Evolutionary conservation across 1,140 invertebrate genomes (phyloP).

Genomic region (Neodiprion fabricii): DNA sequence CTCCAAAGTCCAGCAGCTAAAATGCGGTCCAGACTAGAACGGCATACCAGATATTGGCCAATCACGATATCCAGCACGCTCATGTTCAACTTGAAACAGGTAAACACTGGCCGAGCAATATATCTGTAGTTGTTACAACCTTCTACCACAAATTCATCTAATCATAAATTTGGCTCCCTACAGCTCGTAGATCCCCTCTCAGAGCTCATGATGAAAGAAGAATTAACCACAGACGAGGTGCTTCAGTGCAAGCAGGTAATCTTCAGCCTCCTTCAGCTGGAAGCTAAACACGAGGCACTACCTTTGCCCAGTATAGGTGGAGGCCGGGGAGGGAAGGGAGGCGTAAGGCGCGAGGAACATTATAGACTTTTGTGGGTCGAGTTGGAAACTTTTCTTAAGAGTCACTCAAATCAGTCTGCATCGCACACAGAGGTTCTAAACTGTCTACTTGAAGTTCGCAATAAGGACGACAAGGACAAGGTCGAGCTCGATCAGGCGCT

Average conservation of each 20-base stretch:
- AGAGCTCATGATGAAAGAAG: constrained; percentile 81
- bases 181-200: constrained; percentile 84
- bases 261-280: constrained; percentile 80
- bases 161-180: constrained; percentile 34
- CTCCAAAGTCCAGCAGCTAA: constrained; percentile 63
- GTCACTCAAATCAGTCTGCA: constrained; percentile 70
- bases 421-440: constrained; percentile 81
- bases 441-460: constrained; percentile 83
- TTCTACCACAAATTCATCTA: constrained; percentile 15
- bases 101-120: constrained; percentile 55
- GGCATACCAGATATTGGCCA: constrained; percentile 91
- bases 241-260: constrained; percentile 89
- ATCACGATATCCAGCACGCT: constrained; percentile 89
- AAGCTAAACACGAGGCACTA: constrained; percentile 83
- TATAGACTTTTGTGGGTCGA: constrained; percentile 91
- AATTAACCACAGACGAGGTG: constrained; percentile 84
- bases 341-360: constrained; percentile 81
- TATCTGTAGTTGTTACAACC: constrained; percentile 13
- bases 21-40: constrained; percentile 73
- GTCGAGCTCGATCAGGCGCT: constrained; percentile 69
- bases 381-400: constrained; percentile 82
- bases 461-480: constrained; percentile 68
- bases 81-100: constrained; percentile 86
- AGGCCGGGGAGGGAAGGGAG: constrained; percentile 64
- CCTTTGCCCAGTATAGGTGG: constrained; percentile 69